Conservation (phyloP, 2,797 vertebrate genomes). For the Poecile montanus region DNA sequence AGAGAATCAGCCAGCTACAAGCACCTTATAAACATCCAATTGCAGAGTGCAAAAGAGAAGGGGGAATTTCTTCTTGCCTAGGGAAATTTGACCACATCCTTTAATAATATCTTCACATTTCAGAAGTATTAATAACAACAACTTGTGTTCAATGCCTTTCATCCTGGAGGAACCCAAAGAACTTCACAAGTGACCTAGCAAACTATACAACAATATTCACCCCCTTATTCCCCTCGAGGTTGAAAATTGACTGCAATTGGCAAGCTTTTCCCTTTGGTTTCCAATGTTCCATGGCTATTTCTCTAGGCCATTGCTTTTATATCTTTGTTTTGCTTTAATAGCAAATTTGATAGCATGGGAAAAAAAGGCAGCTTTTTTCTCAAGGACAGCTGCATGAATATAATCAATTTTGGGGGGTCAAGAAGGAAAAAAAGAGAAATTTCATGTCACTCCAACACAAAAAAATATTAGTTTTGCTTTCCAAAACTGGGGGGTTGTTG, state of each 20-base stretch:
- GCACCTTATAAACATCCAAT: slow-evolving; percentile 11
- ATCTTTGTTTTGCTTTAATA: slow-evolving; percentile 43
- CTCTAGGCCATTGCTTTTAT: neutral
- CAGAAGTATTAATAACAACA: slow-evolving; percentile 29
- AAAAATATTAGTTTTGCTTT: neutral
- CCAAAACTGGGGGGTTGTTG: rapidly evolving
- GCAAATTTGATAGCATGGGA: slow-evolving; percentile 18
- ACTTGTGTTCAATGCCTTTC: slow-evolving; percentile 5
- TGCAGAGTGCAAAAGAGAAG: neutral
- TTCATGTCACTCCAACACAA: neutral
- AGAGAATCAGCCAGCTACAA: neutral
- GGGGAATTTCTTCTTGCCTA: slow-evolving; percentile 4
- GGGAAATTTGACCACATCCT: slow-evolving; percentile 27
- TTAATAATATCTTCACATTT: slow-evolving; percentile 30
- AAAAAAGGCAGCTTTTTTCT: neutral
- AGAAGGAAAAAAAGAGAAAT: neutral
- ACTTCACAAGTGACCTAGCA: slow-evolving; percentile 28
- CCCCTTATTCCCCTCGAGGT: neutral
- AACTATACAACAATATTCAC: neutral
- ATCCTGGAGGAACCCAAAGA: neutral
- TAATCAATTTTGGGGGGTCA: neutral
- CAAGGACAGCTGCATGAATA: neutral
- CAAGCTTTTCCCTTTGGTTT: slow-evolving; percentile 8
- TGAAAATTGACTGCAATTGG: slow-evolving; percentile 16
- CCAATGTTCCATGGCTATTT: slow-evolving; percentile 9